phyloP scores from a whole-genome alignment of 1,140 invertebrate species.

The Drosophila murphyi region DNA sequence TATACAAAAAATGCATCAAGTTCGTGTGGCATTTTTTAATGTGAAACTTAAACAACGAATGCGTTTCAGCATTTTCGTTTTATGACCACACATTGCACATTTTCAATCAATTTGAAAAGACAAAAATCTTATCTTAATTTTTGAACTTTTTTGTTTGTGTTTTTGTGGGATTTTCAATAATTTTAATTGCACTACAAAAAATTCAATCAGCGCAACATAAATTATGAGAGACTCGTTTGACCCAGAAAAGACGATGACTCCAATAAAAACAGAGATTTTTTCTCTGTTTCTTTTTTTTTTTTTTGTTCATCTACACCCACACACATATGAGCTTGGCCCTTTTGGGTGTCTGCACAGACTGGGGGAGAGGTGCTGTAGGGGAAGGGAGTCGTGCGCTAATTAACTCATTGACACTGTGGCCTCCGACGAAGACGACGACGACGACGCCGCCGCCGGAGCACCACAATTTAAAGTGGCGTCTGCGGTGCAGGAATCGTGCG shows the following conservation, averaged over 20 bases:
- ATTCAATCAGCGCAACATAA: conserved; percentile 77
- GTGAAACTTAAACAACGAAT: conserved; percentile 30
- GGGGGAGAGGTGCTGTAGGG: conserved; percentile 21
- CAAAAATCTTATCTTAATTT: conserved; percentile 44
- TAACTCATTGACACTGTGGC: conserved; percentile 82
- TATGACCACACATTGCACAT: conserved; percentile 38
- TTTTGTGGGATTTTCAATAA: conserved; percentile 57
- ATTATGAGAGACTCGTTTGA: conserved; percentile 63
- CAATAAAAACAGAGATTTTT: conserved; percentile 73
- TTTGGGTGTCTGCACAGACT: background rate
- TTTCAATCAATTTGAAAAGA: conserved; percentile 38
- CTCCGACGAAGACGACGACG: background rate
- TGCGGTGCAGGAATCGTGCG: conserved; percentile 74
- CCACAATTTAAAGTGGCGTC: conserved; percentile 57
- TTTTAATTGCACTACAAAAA: conserved; percentile 74
- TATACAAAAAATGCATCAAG: conserved; percentile 2
- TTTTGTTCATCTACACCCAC: conserved; percentile 31
- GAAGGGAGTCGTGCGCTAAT: conserved; percentile 71
- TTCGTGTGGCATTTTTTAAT: background rate
- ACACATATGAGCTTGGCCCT: conserved; percentile 8
- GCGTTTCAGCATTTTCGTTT: conserved; percentile 62
- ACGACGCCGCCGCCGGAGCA: conserved; percentile 16
- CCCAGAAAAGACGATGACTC: conserved; percentile 70
- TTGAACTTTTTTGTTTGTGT: conserved; percentile 29
- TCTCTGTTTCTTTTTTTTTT: conserved; percentile 1